phyloP scores from a whole-genome alignment of 2,113 vertebrate genomes.

The Spilogale gracilis region DNA sequence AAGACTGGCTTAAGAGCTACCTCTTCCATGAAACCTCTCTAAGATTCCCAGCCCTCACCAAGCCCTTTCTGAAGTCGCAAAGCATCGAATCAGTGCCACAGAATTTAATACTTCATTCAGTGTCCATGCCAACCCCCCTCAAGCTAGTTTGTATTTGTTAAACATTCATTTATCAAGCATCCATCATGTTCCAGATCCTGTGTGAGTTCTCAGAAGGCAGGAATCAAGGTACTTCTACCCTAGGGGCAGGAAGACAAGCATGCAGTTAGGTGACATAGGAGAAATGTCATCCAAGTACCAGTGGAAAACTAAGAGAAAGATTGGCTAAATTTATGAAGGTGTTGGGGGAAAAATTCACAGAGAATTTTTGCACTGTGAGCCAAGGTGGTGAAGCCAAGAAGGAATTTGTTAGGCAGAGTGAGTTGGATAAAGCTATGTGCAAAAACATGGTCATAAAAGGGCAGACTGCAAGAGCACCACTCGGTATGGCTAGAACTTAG shows the following conservation, averaged over 20 bases:
- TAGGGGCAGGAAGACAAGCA: not conserved
- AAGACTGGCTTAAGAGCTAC: not conserved
- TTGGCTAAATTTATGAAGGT: not conserved
- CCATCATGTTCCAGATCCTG: not conserved
- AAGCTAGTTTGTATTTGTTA: conserved; percentile 12
- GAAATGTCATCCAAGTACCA: not conserved
- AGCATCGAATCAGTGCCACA: conserved; percentile 26
- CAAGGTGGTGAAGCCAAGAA: not conserved
- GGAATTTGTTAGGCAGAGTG: not conserved
- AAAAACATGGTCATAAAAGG: not conserved
- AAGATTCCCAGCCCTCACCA: not conserved
- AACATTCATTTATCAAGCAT: not conserved
- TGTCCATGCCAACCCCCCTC: not conserved
- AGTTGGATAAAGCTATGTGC: not conserved
- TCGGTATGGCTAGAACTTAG: not conserved
- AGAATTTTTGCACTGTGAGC: not conserved
- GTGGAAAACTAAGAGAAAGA: not conserved
- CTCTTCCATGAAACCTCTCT: not conserved
- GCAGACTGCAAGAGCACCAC: not conserved
- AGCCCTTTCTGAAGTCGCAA: conserved; percentile 30
- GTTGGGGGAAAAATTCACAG: not conserved
- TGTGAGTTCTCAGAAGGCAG: not conserved
- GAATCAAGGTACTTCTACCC: not conserved
- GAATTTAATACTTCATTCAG: not conserved
- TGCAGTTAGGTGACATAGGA: not conserved